Evolutionary conservation across 2,797 vertebrate genomes (phyloP).

Genomic region (Phalloptychus januarius): DNA sequence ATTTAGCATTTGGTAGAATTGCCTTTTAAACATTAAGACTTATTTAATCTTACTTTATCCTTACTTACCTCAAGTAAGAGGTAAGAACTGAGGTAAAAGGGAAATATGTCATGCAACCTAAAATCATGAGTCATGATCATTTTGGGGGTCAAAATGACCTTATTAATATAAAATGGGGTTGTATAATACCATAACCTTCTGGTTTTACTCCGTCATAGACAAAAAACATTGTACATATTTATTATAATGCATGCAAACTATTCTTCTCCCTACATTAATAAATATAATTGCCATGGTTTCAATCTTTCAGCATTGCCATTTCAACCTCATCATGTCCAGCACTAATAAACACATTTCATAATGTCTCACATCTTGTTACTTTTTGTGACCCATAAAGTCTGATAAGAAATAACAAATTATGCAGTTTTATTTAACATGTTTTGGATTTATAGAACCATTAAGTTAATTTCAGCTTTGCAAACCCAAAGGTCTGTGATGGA

Average conservation of each 20-base stretch:
- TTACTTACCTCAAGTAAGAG: not conserved
- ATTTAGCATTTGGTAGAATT: not conserved
- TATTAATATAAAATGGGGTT: not conserved
- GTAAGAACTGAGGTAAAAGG: not conserved
- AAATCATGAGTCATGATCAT: not conserved
- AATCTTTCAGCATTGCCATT: not conserved
- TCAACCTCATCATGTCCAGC: not conserved
- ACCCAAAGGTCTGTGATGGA: constrained; percentile 26
- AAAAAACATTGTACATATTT: not conserved
- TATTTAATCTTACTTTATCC: too few species aligned
- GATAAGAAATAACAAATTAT: not conserved
- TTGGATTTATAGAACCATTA: not conserved
- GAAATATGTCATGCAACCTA: not conserved
- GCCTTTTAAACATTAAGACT: not conserved
- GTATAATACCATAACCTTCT: not conserved
- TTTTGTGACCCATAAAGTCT: not conserved
- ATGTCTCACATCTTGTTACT: not conserved
- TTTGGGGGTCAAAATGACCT: not conserved
- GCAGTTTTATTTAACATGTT: not conserved
- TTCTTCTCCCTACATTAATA: not conserved
- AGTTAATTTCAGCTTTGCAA: constrained; percentile 30
- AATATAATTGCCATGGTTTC: not conserved
- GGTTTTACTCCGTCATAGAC: not conserved
- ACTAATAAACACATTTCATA: not conserved
- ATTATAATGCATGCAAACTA: not conserved